phyloP scores from a whole-genome alignment of 1,140 invertebrate species.

The Cylas formicarius region DNA sequence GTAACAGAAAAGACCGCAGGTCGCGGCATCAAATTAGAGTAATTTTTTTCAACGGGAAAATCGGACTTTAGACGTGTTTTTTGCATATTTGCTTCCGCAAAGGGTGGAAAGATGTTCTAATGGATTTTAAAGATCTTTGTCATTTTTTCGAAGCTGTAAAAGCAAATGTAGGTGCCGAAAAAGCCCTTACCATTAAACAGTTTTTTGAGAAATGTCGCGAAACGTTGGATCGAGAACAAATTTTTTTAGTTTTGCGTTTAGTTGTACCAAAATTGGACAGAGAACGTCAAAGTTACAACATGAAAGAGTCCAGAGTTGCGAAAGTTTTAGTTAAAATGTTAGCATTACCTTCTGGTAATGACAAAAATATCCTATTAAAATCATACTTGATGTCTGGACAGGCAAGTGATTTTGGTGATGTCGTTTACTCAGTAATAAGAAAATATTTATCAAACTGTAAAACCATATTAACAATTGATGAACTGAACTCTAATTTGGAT shows the following conservation, averaged over 20 bases:
- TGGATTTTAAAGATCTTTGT: slow-evolving; percentile 31
- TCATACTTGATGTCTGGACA: slow-evolving; percentile 32
- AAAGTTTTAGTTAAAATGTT: slow-evolving; percentile 62
- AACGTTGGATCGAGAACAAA: slow-evolving; percentile 24
- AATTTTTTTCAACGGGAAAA: too few relatives aligned
- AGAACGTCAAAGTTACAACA: slow-evolving; percentile 54
- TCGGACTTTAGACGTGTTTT: not conserved
- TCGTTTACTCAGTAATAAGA: slow-evolving; percentile 61
- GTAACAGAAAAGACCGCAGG: too few relatives aligned
- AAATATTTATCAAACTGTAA: slow-evolving; percentile 49
- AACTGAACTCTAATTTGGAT: slow-evolving; percentile 66
- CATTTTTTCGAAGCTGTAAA: slow-evolving; percentile 24
- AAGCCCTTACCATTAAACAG: slow-evolving; percentile 20
- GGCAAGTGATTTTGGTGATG: slow-evolving; percentile 65
- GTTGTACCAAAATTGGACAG: slow-evolving; percentile 63
- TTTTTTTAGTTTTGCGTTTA: slow-evolving; percentile 65
- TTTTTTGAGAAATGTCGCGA: slow-evolving; percentile 23
- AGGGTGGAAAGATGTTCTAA: slow-evolving; percentile 7
- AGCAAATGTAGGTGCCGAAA: slow-evolving; percentile 15
- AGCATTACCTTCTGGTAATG: slow-evolving; percentile 55
- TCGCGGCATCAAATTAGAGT: too few relatives aligned
- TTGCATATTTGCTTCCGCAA: not conserved
- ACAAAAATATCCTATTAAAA: slow-evolving; percentile 59
- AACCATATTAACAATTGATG: slow-evolving; percentile 49
- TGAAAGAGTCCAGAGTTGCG: slow-evolving; percentile 59